Percentiles rank a stretch among this genome's conserved stretches.
phyloP scores from a whole-genome alignment of 2,113 vertebrate genomes.

The Paradisaea rubra region DNA sequence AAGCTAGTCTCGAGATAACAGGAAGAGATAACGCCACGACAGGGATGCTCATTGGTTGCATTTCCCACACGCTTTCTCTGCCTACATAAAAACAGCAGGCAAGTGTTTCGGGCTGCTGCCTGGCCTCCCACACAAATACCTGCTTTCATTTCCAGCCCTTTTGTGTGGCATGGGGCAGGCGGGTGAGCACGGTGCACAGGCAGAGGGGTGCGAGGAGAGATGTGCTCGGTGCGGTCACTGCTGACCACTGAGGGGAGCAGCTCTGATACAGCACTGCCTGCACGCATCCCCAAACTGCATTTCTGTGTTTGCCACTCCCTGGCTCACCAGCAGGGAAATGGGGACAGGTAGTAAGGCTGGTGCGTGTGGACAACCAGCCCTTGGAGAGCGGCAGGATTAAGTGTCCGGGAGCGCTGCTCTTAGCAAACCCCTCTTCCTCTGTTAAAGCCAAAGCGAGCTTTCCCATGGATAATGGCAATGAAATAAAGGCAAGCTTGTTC shows the following conservation, averaged over 20 bases:
- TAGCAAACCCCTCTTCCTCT: not conserved
- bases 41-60: not conserved
- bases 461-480: not conserved
- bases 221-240: fast-evolving
- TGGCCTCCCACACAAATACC: not conserved
- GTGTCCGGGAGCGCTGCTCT: not conserved
- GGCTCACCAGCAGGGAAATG: not conserved
- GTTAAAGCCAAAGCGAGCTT: not conserved
- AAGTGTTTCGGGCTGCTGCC: not conserved
- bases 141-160: not conserved
- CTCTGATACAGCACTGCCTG: not conserved
- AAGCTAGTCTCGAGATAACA: not conserved
- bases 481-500: not conserved
- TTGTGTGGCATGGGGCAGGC: not conserved
- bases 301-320: not conserved
- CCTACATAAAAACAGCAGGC: not conserved
- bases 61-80: not conserved
- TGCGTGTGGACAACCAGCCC: too few relatives aligned
- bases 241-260: not conserved
- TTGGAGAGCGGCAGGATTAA: not conserved
- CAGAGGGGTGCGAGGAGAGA: not conserved
- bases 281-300: too few relatives aligned
- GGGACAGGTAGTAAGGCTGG: not conserved
- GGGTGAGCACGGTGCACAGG: fast-evolving
- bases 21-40: constrained; percentile 4